Base-by-base conservation (phyloP, 2,888 invertebrate genomes). In the Archips crataeganus region DNA sequence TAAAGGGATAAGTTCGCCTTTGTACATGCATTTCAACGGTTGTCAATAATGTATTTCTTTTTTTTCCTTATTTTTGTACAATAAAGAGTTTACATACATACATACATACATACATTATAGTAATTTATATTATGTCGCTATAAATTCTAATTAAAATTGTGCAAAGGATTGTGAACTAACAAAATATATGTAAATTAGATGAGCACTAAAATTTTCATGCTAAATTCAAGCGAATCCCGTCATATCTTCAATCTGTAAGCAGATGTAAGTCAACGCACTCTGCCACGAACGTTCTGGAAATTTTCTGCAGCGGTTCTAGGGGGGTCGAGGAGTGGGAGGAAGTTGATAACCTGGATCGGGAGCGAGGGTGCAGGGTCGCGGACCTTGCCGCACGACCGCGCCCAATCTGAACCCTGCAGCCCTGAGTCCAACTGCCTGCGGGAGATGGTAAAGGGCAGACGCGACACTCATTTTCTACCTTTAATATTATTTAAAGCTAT, bases 261-360 rank as follows among this genome's bases (percentile, higher is more conserved):
- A 74, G 74, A 74, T 74, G 78, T 82, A 80, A 90, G 93, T 92
- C 93, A 93, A 92, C 91, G 93, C 92, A 91, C 93, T 85, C 73
- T 90, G 89, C 87, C 86, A 89, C 85, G 87, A 90, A 91, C 89
- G 88, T 90, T 90, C 83, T 89, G 88, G 91, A 92, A 89, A 91
- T 90, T 93, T 91, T 89, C 89, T 92, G 91, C 91, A 92, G 89
- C 87, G 86, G 85, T 89, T 83, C 82, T 65, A 83, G 84, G 79
- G 49, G 81, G 81, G 80, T 83, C 82, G 83, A 79, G 85, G 82
- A 85, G 85, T 85, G 81, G 82, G 81, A 77, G 77, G 88, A 85
- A 85, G 93, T 91, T 92, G 93, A 93, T 94, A 93, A 92, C 94
- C 94, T 91, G 93, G 89, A 93, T 92, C 85, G 90, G 87, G 93